A percentile compares a stretch with the other conserved stretches of the same genome.
Evolutionary conservation across 64 coral and sea anemone species (phyloP).

Genomic region (Platygyra sinensis): DNA sequence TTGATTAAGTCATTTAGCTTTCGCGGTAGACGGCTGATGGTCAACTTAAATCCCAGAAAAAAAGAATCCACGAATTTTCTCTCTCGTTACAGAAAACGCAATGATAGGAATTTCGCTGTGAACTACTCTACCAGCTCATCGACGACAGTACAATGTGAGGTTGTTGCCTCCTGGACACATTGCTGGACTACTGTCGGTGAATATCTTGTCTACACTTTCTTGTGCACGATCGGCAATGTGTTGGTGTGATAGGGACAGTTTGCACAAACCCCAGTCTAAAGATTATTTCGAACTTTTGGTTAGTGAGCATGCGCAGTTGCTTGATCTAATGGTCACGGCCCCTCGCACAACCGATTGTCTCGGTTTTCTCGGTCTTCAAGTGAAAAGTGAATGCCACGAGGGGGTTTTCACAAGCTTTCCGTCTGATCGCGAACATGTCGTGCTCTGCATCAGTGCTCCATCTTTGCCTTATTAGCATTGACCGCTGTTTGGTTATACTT

Average conservation of each 20-base stretch:
- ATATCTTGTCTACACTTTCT: conserved; percentile 57
- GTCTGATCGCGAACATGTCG: conserved; percentile 79
- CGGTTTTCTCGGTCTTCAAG: conserved; percentile 50
- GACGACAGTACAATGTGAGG: not conserved
- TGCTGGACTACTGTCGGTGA: conserved; percentile 23
- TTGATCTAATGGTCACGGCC: conserved; percentile 77
- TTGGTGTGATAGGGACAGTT: conserved; percentile 87
- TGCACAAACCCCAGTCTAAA: conserved; percentile 79
- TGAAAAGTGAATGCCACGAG: conserved; percentile 23
- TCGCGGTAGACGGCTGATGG: not conserved
- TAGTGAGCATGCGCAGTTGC: conserved; percentile 80
- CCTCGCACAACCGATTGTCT: conserved; percentile 74
- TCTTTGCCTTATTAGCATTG: conserved; percentile 79
- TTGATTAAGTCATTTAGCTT: not conserved
- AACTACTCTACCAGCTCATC: not conserved
- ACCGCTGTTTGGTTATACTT: conserved; percentile 74
- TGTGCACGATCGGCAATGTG: conserved; percentile 77
- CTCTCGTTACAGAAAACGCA: not conserved
- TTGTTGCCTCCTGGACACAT: conserved; percentile 38
- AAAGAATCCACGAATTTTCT: not conserved
- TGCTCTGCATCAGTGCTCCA: conserved; percentile 78
- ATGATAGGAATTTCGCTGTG: not conserved
- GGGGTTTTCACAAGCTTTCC: conserved; percentile 65
- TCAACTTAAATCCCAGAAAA: not conserved
- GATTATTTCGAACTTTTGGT: conserved; percentile 83